Percentiles rank a stretch among this genome's conserved stretches.
These are phyloP conservation scores for Salvelinus namaycush DNA, from an alignment of 2,113 vertebrate genomes.

Conservation along the genomic window DNA sequence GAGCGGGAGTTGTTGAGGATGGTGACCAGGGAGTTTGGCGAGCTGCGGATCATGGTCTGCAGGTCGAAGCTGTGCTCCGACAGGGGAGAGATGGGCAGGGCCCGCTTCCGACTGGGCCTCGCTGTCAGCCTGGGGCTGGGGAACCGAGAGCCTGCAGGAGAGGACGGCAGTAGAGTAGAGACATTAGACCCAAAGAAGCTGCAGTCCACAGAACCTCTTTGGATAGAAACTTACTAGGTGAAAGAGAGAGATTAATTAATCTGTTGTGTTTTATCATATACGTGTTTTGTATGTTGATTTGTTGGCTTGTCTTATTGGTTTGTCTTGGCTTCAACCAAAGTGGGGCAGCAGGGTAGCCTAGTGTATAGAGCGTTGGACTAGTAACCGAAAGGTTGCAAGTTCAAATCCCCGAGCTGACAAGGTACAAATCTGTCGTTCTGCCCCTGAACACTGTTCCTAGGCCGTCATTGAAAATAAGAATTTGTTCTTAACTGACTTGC, in stretches of 20 bases:
- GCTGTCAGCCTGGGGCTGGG: conserved; percentile 87
- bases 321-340: background rate
- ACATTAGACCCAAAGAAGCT: background rate
- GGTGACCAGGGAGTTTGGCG: conserved; percentile 94
- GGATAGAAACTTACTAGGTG: no score
- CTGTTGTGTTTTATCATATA: background rate
- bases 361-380: no score
- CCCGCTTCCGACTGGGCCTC: conserved; percentile 91
- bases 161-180: background rate
- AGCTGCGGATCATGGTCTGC: conserved; percentile 96
- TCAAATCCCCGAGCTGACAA: no score
- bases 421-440: no score
- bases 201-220: background rate
- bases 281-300: conserved; percentile 25
- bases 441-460: no score
- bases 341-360: no score
- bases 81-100: conserved; percentile 90
- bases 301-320: background rate
- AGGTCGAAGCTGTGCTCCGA: conserved; percentile 98
- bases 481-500: no score
- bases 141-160: conserved; percentile 82
- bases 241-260: no score
- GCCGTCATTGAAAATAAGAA: no score
- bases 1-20: conserved; percentile 98
- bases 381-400: no score